phyloP scores from a whole-genome alignment of 2,797 vertebrate genomes.

The Gymnocypris eckloni region DNA sequence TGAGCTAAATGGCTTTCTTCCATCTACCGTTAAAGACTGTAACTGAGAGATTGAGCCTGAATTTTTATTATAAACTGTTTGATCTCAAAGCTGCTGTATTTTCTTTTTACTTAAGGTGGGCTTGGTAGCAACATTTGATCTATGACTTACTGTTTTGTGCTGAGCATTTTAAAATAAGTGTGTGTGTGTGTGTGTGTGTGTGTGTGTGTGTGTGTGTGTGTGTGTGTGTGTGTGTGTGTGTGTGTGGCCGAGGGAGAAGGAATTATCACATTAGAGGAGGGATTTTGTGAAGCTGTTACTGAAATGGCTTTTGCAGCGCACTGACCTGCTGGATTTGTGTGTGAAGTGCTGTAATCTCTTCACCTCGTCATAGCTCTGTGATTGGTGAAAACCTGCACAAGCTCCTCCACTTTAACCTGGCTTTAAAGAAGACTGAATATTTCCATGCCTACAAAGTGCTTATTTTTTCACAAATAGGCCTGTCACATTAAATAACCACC shows the following conservation, averaged over 20 bases:
- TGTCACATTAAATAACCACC: not conserved
- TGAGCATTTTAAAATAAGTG: not conserved
- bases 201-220: not conserved
- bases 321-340: constrained; percentile 32
- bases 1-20: not conserved
- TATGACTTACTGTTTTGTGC: constrained; percentile 2
- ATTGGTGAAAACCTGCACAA: constrained; percentile 12
- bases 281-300: constrained; percentile 39
- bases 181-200: not conserved
- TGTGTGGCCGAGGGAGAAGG: not conserved
- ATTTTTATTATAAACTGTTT: not conserved
- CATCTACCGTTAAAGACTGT: not conserved
- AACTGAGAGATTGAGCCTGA: not conserved
- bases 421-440: not conserved
- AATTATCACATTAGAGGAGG: constrained; percentile 28
- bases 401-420: not conserved
- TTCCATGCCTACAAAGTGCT: not conserved
- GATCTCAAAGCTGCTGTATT: not conserved
- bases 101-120: not conserved
- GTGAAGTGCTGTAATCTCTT: constrained; percentile 43
- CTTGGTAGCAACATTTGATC: not conserved
- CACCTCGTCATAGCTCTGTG: not conserved
- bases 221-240: not conserved
- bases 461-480: not conserved
- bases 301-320: constrained; percentile 34